Evolutionary conservation across 2,888 invertebrate genomes (phyloP).

Genomic region (Axea sp.): DNA sequence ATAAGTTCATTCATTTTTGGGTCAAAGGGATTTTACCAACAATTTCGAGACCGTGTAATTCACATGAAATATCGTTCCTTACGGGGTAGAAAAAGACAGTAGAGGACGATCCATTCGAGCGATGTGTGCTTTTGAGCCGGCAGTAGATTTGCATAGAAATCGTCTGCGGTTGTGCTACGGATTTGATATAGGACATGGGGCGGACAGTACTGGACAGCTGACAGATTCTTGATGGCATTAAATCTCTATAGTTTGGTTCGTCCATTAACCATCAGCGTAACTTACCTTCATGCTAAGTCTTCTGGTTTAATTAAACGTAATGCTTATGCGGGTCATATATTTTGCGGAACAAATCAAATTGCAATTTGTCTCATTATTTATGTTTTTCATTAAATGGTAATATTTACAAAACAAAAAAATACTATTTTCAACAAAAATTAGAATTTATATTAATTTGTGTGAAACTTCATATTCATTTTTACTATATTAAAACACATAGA

Average conservation of each 20-base stretch:
- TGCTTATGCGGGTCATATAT: neutral
- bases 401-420: no score
- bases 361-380: no score
- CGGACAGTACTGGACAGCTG: slow-evolving; percentile 66
- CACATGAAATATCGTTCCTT: slow-evolving; percentile 29
- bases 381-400: no score
- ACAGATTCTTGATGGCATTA: slow-evolving; percentile 69
- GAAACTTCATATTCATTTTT: no score
- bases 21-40: slow-evolving; percentile 11
- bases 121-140: slow-evolving; percentile 43
- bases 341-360: neutral
- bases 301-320: slow-evolving; percentile 39
- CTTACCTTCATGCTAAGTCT: slow-evolving; percentile 35
- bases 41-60: slow-evolving; percentile 14
- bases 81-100: slow-evolving; percentile 15
- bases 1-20: no score
- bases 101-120: slow-evolving; percentile 13
- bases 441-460: no score
- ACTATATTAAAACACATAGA: no score
- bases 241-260: slow-evolving; percentile 65
- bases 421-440: no score
- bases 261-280: slow-evolving; percentile 52
- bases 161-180: slow-evolving; percentile 65
- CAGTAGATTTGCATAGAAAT: slow-evolving; percentile 75
- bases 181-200: slow-evolving; percentile 66